Conservation (phyloP, 2,113 vertebrate genomes). For the Murina feae region DNA sequence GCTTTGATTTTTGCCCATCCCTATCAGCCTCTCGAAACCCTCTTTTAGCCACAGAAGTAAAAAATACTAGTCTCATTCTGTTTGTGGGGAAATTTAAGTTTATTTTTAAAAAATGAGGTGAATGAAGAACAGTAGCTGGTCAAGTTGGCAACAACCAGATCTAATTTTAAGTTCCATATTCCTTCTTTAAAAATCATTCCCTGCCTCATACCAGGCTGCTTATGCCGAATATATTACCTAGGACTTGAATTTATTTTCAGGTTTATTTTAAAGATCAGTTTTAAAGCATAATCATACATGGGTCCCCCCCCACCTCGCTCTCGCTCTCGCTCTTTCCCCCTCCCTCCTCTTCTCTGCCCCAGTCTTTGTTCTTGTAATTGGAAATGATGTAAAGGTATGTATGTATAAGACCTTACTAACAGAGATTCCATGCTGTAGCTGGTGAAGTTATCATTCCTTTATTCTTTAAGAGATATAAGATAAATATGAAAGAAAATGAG, state of each 20-base stretch:
- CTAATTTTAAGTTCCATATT: not conserved
- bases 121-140: not conserved
- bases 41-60: not conserved
- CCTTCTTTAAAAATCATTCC: not conserved
- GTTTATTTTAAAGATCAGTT: not conserved
- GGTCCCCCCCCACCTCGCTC: not conserved
- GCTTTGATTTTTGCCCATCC: not conserved
- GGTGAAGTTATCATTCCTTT: conserved; percentile 76
- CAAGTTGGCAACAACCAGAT: not conserved
- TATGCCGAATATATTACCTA: not conserved
- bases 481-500: conserved; percentile 78
- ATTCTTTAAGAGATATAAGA: conserved; percentile 74
- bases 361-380: conserved; percentile 48
- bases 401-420: conserved; percentile 41
- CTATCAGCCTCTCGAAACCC: not conserved
- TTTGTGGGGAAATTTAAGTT: not conserved
- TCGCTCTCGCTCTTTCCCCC: too few relatives aligned
- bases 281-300: too few relatives aligned
- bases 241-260: not conserved
- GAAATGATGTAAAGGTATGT: conserved; percentile 54
- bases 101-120: not conserved
- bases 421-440: conserved; percentile 40
- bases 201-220: not conserved
- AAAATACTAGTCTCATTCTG: not conserved
- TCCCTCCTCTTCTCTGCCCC: not conserved